Percentiles rank a stretch among this genome's conserved stretches.
Evolutionary conservation across 2,888 invertebrate genomes (phyloP).

Genomic region (Drosophila nigricruria): DNA sequence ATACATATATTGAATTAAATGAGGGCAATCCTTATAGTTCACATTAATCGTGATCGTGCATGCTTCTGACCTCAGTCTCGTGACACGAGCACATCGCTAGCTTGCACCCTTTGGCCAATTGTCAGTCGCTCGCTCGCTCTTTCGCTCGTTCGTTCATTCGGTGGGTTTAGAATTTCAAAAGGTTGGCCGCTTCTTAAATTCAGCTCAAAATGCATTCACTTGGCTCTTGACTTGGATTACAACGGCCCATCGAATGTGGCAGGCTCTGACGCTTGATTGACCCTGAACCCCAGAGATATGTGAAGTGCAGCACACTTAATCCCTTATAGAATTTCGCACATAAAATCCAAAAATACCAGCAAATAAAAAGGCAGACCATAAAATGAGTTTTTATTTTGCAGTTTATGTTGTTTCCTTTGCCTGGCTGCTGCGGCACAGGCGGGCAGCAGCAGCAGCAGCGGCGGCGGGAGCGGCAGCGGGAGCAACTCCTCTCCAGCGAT

Average conservation of each 20-base stretch:
- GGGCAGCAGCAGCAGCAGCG: conserved; percentile 26
- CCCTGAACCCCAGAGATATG: conserved; percentile 61
- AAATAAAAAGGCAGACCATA: conserved; percentile 58
- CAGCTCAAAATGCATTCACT: conserved; percentile 38
- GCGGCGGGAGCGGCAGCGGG: conserved; percentile 25
- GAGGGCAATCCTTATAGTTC: background rate
- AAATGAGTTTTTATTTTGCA: conserved; percentile 72
- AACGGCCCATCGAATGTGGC: conserved; percentile 27
- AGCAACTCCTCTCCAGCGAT: conserved; percentile 32
- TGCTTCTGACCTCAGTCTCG: background rate
- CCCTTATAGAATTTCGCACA: conserved; percentile 67
- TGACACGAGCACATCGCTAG: conserved; percentile 4
- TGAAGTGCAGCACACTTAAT: conserved; percentile 53
- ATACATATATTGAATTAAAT: too few species aligned
- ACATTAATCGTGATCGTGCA: background rate
- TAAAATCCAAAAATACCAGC: conserved; percentile 49
- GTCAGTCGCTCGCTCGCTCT: background rate
- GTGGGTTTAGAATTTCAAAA: conserved; percentile 66
- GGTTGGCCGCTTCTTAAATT: conserved; percentile 43
- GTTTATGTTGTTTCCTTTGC: conserved; percentile 77
- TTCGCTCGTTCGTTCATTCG: background rate
- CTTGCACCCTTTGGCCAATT: conserved; percentile 25
- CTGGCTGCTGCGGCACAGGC: conserved; percentile 56
- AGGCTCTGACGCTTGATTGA: conserved; percentile 54
- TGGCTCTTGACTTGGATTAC: conserved; percentile 40